A percentile compares a stretch with the other conserved stretches of the same genome.
Evolutionary conservation across 2,888 invertebrate species (phyloP).

Genomic region (Drosophila seclusa): DNA sequence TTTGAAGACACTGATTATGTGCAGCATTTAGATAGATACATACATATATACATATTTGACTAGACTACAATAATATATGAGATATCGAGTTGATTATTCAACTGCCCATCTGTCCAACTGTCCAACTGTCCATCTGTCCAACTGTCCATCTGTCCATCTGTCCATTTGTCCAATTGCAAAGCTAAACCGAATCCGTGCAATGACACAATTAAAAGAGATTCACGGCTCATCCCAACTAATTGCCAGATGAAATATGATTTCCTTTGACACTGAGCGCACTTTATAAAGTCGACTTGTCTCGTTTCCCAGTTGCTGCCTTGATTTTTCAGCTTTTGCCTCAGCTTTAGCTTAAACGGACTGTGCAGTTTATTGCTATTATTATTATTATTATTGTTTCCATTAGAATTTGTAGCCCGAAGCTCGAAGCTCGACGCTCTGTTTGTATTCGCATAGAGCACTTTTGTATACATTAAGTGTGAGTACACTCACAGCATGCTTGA

Average conservation of each 20-base stretch:
- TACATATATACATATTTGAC: not conserved
- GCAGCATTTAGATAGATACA: conserved; percentile 3
- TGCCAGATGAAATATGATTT: conserved; percentile 80
- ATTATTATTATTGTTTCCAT: conserved; percentile 39
- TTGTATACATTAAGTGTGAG: conserved; percentile 17
- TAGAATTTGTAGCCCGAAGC: conserved; percentile 26
- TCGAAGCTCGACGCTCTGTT: not conserved
- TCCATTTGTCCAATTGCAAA: conserved; percentile 1
- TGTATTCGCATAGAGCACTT: conserved; percentile 12
- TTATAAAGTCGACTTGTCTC: conserved; percentile 26
- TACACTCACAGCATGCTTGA: conserved; percentile 1
- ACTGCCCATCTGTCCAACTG: not conserved
- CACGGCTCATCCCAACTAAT: conserved; percentile 56
- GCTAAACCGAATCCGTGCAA: conserved; percentile 13
- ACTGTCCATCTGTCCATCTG: not conserved
- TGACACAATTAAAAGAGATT: conserved; percentile 52
- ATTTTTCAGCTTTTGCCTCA: conserved; percentile 24
- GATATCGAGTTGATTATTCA: not conserved
- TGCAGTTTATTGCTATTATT: conserved; percentile 40
- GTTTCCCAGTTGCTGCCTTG: conserved; percentile 33
- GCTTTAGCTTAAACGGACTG: conserved; percentile 14
- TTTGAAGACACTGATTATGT: conserved; percentile 58
- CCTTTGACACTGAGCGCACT: conserved; percentile 81
- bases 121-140: not conserved
- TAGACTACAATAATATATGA: conserved; percentile 1